Conservation (phyloP, 1,140 invertebrate species). For the Rhopalosiphum padi region DNA sequence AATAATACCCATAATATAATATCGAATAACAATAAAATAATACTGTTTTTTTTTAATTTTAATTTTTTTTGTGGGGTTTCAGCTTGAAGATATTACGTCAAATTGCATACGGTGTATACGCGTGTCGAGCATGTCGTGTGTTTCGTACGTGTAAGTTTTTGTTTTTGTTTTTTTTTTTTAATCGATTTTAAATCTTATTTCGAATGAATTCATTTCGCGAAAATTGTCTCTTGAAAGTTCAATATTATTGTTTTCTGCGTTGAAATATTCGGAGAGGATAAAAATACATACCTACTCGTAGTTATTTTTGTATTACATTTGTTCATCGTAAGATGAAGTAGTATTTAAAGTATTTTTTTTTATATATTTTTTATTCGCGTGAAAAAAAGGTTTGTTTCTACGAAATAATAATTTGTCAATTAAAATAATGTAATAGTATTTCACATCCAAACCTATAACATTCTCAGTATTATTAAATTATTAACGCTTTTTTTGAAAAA, state of each 20-base stretch:
- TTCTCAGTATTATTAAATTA: background rate
- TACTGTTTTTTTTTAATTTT: background rate
- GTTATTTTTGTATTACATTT: too few relatives aligned
- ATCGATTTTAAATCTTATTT: background rate
- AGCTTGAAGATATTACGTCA: background rate
- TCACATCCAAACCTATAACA: background rate
- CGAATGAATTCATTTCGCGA: background rate
- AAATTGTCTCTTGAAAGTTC: background rate
- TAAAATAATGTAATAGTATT: background rate
- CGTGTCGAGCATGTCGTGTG: background rate
- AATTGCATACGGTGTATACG: background rate
- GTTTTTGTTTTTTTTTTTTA: background rate
- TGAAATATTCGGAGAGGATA: background rate
- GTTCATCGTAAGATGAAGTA: too few relatives aligned
- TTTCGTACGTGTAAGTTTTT: background rate
- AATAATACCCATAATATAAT: background rate
- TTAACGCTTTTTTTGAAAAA: background rate
- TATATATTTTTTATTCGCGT: background rate
- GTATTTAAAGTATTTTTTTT: background rate
- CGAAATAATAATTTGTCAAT: too few relatives aligned
- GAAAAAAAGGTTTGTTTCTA: background rate
- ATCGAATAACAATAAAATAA: background rate
- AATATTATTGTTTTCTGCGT: background rate
- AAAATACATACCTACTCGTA: too few relatives aligned
- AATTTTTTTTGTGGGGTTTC: background rate